Percentiles rank a stretch among this genome's conserved stretches.
These are phyloP conservation scores for Diprion similis DNA, from an alignment of 1,140 invertebrate genomes.

Conservation along the genomic window DNA sequence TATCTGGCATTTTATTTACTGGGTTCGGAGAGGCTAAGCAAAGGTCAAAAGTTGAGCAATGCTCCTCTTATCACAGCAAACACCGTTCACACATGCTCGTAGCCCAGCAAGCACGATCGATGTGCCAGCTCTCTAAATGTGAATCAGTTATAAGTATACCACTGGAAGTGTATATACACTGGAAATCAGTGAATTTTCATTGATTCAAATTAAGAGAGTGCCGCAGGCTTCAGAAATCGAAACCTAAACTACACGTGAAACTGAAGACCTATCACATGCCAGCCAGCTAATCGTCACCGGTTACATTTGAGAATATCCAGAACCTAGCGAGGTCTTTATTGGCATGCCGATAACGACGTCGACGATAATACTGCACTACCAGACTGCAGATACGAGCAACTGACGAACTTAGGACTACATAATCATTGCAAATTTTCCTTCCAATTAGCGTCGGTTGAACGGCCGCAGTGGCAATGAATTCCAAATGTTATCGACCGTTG, in stretches of 20 bases:
- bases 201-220: too few relatives aligned
- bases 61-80: slow-evolving; percentile 45
- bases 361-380: neutral
- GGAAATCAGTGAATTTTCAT: too few relatives aligned
- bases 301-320: neutral
- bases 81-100: slow-evolving; percentile 20
- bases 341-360: neutral
- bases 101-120: neutral
- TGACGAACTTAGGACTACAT: too few relatives aligned
- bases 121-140: neutral
- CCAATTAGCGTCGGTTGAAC: too few relatives aligned
- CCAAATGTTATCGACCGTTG: neutral
- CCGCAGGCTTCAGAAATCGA: neutral
- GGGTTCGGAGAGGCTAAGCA: slow-evolving; percentile 39
- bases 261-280: neutral
- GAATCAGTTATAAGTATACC: too few relatives aligned
- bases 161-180: too few relatives aligned
- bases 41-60: slow-evolving; percentile 52
- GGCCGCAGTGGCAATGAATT: too few relatives aligned
- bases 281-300: neutral
- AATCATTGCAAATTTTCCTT: too few relatives aligned
- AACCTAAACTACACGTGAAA: neutral
- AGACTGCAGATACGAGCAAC: too few relatives aligned
- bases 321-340: neutral
- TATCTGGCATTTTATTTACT: slow-evolving; percentile 43